Conservation (phyloP, 1,140 invertebrate species). For the Andrena cerasifolii region DNA sequence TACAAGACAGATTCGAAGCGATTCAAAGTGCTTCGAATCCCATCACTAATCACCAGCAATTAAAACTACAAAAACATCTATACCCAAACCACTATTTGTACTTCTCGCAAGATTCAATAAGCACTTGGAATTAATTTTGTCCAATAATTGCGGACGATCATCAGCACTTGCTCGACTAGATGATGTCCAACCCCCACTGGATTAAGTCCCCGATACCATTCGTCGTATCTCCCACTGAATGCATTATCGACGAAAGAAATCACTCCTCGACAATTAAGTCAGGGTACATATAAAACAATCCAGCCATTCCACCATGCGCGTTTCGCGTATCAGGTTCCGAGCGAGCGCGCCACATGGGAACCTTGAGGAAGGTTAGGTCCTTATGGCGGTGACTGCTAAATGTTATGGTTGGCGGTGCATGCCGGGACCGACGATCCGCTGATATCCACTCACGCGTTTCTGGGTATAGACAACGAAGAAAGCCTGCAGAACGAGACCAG, state of each 20-base stretch:
- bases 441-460: conserved; percentile 52
- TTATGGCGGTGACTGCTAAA: conserved; percentile 55
- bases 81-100: too few relatives aligned
- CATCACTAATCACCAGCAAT: too few relatives aligned
- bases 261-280: not conserved
- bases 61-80: not conserved
- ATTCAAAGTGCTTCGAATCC: too few relatives aligned
- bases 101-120: too few relatives aligned
- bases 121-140: too few relatives aligned
- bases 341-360: conserved; percentile 3
- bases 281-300: not conserved
- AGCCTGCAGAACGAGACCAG: conserved; percentile 33
- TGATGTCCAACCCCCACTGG: too few relatives aligned
- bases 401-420: conserved; percentile 54
- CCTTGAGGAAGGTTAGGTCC: conserved; percentile 49
- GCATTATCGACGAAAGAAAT: not conserved
- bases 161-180: too few relatives aligned
- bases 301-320: too few relatives aligned
- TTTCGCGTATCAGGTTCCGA: conserved; percentile 9
- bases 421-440: conserved; percentile 51
- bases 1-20: too few relatives aligned
- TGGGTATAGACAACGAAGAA: conserved; percentile 42
- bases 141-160: not conserved
- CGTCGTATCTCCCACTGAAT: not conserved
- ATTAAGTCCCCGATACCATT: not conserved